Percentiles rank a stretch among this genome's conserved stretches.
Conservation (phyloP, 2,797 vertebrate species). For the Holocentrus rufus region DNA sequence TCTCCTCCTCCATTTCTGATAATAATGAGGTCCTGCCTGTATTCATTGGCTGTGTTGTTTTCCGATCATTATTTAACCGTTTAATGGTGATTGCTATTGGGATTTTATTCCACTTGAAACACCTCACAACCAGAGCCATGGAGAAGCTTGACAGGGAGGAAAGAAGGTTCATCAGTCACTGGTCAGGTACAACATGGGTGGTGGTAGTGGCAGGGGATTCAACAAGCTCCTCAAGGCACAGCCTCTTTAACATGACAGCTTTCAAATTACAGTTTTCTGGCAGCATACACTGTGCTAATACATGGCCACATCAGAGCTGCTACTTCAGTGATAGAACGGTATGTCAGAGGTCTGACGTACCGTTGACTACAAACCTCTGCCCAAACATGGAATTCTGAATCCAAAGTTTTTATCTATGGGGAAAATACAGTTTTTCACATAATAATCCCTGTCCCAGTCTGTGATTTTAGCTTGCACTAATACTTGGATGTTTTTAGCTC, state of each 20-base stretch:
- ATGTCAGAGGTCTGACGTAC: no score
- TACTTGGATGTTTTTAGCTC: no score
- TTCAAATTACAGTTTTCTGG: neutral
- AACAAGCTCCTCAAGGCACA: neutral
- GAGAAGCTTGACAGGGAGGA: slow-evolving; percentile 19
- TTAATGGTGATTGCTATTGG: slow-evolving; percentile 21
- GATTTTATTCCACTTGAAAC: slow-evolving; percentile 44
- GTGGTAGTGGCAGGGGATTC: slow-evolving; percentile 9
- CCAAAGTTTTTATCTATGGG: no score
- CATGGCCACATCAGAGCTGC: no score
- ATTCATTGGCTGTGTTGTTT: slow-evolving; percentile 26
- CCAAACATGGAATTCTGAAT: no score
- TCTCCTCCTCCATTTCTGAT: slow-evolving; percentile 13
- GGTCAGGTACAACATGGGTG: slow-evolving; percentile 18
- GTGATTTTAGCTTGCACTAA: no score
- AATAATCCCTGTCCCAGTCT: no score
- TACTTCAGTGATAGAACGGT: no score
- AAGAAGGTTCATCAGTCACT: slow-evolving; percentile 43
- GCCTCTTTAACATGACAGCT: slow-evolving; percentile 13
- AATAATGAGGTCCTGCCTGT: slow-evolving; percentile 31
- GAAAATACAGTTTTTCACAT: no score
- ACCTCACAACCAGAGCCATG: slow-evolving; percentile 24
- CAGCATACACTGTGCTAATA: no score
- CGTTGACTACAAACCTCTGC: no score
- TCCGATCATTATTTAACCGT: slow-evolving; percentile 39